Evolutionary conservation across 2,888 invertebrate genomes (phyloP).

Genomic region (Standfussiana lucernea): DNA sequence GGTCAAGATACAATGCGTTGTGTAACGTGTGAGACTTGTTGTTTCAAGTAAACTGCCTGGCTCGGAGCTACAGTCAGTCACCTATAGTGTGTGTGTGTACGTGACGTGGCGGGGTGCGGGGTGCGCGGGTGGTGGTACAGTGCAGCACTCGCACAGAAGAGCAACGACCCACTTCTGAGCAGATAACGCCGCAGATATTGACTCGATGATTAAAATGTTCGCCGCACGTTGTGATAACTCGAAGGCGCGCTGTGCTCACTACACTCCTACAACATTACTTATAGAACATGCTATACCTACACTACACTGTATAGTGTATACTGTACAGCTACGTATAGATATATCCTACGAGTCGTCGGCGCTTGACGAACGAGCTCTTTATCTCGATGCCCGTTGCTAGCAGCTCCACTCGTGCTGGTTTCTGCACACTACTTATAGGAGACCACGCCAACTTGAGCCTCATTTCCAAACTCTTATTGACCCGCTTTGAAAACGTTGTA

Average conservation of each 20-base stretch:
- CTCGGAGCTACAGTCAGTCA: conserved; percentile 25
- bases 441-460: conserved; percentile 53
- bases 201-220: conserved; percentile 74
- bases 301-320: conserved; percentile 1
- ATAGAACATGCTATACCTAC: conserved; percentile 37
- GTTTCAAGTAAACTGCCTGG: conserved; percentile 37
- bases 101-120: conserved; percentile 5
- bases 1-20: conserved; percentile 58
- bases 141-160: conserved; percentile 65
- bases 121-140: conserved; percentile 6
- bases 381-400: conserved; percentile 65
- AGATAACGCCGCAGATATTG: conserved; percentile 79
- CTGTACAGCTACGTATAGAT: conserved; percentile 29
- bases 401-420: conserved; percentile 59
- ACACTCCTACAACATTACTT: conserved; percentile 52
- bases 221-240: conserved; percentile 63
- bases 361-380: conserved; percentile 67
- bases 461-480: conserved; percentile 69
- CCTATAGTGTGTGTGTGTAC: background rate
- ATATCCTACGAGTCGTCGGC: conserved; percentile 61
- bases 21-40: conserved; percentile 47
- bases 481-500: conserved; percentile 65
- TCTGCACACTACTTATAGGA: conserved; percentile 10
- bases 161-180: conserved; percentile 80
- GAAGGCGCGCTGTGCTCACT: conserved; percentile 50